Conservation (phyloP, 2,113 vertebrate genomes). For the Solenodon paradoxus region DNA sequence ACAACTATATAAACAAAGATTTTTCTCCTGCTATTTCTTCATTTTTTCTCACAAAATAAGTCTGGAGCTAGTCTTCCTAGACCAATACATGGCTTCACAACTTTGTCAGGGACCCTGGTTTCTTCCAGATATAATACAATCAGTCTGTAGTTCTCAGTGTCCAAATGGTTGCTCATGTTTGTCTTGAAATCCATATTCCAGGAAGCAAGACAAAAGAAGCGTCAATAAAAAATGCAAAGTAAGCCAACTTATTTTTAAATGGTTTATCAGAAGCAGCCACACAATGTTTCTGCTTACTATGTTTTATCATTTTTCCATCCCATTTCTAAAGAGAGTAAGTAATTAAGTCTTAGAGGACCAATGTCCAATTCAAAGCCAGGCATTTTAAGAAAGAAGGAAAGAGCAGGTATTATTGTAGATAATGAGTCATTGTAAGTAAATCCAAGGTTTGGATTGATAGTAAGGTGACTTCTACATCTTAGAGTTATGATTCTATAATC, state of each 20-base stretch:
- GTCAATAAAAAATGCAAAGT: neutral
- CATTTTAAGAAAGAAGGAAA: neutral
- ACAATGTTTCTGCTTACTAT: neutral
- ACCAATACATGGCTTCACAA: neutral
- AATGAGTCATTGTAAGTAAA: neutral
- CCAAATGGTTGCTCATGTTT: neutral
- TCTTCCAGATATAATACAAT: neutral
- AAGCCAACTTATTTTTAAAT: neutral
- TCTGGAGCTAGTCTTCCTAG: neutral
- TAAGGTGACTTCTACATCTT: neutral
- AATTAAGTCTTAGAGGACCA: neutral
- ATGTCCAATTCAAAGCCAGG: neutral
- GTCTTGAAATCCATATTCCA: neutral
- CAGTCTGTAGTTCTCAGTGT: neutral
- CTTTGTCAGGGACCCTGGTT: neutral
- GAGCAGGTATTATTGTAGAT: neutral
- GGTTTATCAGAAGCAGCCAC: neutral
- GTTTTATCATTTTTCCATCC: neutral
- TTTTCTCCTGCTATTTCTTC: neutral
- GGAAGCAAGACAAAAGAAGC: neutral
- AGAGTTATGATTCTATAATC: conserved; percentile 51
- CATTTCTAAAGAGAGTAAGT: neutral
- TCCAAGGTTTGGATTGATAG: neutral
- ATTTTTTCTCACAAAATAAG: neutral
- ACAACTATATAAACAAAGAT: neutral